Evolutionary conservation across 2,888 invertebrate genomes (phyloP), one percentile per base, ranked within the genome.

Genomic region (Doris montereyensis): DNA sequence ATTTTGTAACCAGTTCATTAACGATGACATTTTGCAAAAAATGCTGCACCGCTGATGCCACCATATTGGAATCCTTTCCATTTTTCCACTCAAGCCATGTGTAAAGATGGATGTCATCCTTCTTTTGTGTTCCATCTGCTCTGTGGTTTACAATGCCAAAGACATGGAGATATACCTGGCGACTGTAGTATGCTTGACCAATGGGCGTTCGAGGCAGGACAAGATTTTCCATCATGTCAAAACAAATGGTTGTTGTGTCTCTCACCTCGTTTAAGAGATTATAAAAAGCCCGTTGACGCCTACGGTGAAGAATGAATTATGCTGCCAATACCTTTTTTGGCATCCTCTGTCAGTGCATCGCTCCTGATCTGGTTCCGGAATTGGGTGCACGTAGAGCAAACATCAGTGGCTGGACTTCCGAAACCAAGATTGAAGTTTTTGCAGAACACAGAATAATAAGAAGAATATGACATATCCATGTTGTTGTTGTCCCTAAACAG

Each of bases 141-240:
- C 60, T 26, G 26, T 75, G 60, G 24, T 17, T 28, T 1, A 75
- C 60, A 2, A 75, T 34, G 1, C 75, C 75, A 26, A 75, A 30
- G 4, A 60, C 57, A 73, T 73, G 24, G 21, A 52, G 1, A 57
- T 73, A 73, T 1, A 75, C 17, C 30, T 75, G 75, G 2, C 60
- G 2, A 24, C 60, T 60, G 62, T 60, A 75, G 34, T 75, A 75
- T 3, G 60, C 28, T 26, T 75, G 58, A 8, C 75, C 75, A 26
- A 75, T 17, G 4, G 75, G 62, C 2, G 76, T 67, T 26, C 71
- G 71, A 1, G 77, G 77, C 1, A 80, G 77, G n/a, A 80, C 80
- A 0, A 80, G 65, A 32, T 80, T 72, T 24, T 80, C 80, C 80
- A 80, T 80, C 2, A 77, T 34, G 57, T 80, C 77, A 65, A 80